Conservation (phyloP, 2,113 vertebrate species). For the Brachionichthys hirsutus region DNA sequence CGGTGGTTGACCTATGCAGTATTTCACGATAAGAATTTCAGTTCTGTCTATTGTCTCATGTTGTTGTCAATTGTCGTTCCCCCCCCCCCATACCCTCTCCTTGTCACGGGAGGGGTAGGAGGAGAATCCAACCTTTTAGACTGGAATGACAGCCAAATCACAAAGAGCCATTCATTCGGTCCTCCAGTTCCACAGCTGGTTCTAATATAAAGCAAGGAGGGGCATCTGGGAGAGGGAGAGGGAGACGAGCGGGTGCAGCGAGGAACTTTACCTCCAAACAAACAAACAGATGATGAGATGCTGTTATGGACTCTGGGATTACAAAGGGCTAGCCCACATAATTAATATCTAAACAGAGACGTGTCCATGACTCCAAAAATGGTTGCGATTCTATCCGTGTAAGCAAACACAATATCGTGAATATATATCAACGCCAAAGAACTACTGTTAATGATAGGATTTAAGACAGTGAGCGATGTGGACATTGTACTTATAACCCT, state of each 20-base stretch:
- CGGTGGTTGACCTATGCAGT: constrained; percentile 48
- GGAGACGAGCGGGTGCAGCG: constrained; percentile 30
- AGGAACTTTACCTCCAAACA: constrained; percentile 64
- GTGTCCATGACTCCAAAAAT: neutral
- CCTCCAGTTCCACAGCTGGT: constrained; percentile 77
- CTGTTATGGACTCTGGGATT: constrained; percentile 40
- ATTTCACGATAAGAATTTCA: constrained; percentile 55
- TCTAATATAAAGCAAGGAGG: constrained; percentile 77
- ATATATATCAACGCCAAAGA: constrained; percentile 9
- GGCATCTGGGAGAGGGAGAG: constrained; percentile 56
- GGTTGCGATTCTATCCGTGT: neutral
- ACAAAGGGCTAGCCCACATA: neutral
- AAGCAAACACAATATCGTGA: neutral
- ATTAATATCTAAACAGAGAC: neutral
- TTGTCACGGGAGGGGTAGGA: constrained; percentile 30
- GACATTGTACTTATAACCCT: constrained; percentile 5
- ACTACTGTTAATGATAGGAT: neutral
- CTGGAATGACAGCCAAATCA: constrained; percentile 71
- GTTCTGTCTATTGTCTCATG: constrained; percentile 60
- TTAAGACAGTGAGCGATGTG: neutral
- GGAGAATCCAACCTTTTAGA: constrained; percentile 64
- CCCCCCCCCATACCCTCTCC: constrained; percentile 46
- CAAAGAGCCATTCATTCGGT: constrained; percentile 82
- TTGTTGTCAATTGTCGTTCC: constrained; percentile 27
- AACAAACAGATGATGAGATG: constrained; percentile 56